A percentile compares a stretch with the other conserved stretches of the same genome.
These are phyloP conservation scores for Phataginus tetradactyla DNA, from an alignment of 2,797 vertebrate species.

Conservation along the genomic window DNA sequence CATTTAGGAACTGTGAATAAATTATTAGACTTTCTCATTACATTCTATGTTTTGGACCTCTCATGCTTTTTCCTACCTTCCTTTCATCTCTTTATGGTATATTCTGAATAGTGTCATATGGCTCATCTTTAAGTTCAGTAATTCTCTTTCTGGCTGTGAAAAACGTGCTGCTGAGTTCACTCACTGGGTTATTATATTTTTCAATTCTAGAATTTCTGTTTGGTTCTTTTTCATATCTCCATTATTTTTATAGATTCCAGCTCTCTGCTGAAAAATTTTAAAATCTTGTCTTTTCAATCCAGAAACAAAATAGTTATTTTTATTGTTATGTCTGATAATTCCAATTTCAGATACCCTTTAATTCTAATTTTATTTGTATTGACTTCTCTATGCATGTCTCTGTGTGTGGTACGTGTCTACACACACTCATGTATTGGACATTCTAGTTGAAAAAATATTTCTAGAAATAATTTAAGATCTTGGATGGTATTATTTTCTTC, in stretches of 20 bases:
- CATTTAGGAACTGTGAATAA: neutral
- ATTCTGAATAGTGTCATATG: neutral
- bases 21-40: neutral
- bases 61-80: neutral
- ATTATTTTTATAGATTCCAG: neutral
- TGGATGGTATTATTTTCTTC: neutral
- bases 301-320: neutral
- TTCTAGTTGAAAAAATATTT: neutral
- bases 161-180: neutral
- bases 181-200: neutral
- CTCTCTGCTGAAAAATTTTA: neutral
- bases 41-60: neutral
- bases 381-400: neutral
- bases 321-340: neutral
- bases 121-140: neutral
- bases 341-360: neutral
- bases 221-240: neutral
- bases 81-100: neutral
- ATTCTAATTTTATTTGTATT: neutral
- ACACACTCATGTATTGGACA: neutral
- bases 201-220: slow-evolving; percentile 28
- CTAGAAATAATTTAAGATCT: neutral
- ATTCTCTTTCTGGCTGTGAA: neutral
- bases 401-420: neutral
- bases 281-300: neutral